These are phyloP conservation scores for Yponomeuta evonymella DNA, from an alignment of 2,888 invertebrate genomes.

Conservation along the genomic window DNA sequence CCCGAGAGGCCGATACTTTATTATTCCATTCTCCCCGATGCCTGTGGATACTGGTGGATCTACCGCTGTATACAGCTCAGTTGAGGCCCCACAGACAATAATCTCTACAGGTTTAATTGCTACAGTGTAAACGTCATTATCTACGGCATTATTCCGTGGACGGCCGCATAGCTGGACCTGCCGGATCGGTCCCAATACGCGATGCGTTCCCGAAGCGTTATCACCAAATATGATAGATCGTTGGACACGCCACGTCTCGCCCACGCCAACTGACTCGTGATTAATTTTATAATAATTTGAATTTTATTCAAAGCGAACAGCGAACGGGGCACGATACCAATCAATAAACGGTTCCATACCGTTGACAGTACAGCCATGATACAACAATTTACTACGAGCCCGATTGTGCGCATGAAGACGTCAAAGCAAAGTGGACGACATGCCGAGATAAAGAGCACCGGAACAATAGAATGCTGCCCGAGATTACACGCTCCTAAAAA, in stretches of 20 bases:
- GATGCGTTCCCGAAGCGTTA: slow-evolving; percentile 69
- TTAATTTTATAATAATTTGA: slow-evolving; percentile 77
- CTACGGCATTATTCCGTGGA: slow-evolving; percentile 16
- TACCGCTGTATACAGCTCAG: neutral
- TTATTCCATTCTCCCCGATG: slow-evolving; percentile 33
- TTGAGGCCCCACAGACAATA: slow-evolving; percentile 1
- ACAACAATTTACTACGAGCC: slow-evolving; percentile 68
- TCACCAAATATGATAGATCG: slow-evolving; percentile 77
- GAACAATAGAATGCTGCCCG: slow-evolving; percentile 47
- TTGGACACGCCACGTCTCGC: slow-evolving; percentile 63
- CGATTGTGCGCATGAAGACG: slow-evolving; percentile 69
- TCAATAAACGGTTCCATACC: slow-evolving; percentile 76
- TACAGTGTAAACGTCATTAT: slow-evolving; percentile 11
- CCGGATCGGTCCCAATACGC: slow-evolving; percentile 58
- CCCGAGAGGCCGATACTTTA: slow-evolving; percentile 49
- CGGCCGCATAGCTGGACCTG: slow-evolving; percentile 29
- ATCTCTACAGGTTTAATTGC: slow-evolving; percentile 13
- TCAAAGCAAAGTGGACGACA: slow-evolving; percentile 60
- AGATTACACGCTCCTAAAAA: slow-evolving; percentile 1
- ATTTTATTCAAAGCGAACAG: slow-evolving; percentile 76
- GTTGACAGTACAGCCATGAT: slow-evolving; percentile 70
- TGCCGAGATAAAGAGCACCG: slow-evolving; percentile 49
- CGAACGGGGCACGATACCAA: slow-evolving; percentile 74
- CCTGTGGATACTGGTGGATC: neutral
- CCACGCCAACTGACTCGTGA: slow-evolving; percentile 69